Base-by-base conservation (phyloP, 2,888 invertebrate species). In the Cremastinae sp. region DNA sequence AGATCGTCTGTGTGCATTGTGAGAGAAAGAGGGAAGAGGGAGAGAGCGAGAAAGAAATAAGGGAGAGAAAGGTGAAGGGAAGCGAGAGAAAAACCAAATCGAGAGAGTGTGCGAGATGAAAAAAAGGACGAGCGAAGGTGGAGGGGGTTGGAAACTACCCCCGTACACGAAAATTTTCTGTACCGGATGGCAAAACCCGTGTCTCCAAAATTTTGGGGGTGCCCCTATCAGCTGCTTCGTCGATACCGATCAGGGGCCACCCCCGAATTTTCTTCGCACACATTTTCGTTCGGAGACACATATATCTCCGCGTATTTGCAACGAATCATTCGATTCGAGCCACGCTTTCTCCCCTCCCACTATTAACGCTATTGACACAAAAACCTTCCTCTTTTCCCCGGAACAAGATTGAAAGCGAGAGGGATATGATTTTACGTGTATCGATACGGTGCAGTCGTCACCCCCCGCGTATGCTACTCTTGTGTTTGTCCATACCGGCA, bases 191-290 rank as follows among this genome's bases (percentile, higher is more conserved):
- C 78, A 70, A 75, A 73, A 75, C 51, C 64, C 47, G 58, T 61
- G 79, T 73, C 49, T 51, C 28, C 55, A 45, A 66, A 68, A 16
- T 59, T 64, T 55, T 62, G 72, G 78, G 79, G 79, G 80, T 79
- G 82, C 75, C 80, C 83, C 81, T 84, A 87, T 89, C 88, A 88
- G 88, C 88, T 88, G 88, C 85, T 5, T 83, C 83, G 78, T 83
- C 80, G 81, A 80, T 81, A 79, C 73, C 37, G 55, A 73, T 62
- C 53, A 18, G 80, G 80, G 79, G 79, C 84, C 88, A 86, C 88
- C 87, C 87, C 88, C 87, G 81, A 85, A 74, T 61, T 61, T 61
- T 35, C 43, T 39, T 35, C 61, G 53, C 28, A 37, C 43, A 41
- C 35, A 45, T 58, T 59, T 18, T 43, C 43, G 43, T 56, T 9